Percentiles rank a stretch among this genome's conserved stretches.
phyloP scores from a whole-genome alignment of 2,797 vertebrate genomes.

The Acrossocheilus fasciatus region DNA sequence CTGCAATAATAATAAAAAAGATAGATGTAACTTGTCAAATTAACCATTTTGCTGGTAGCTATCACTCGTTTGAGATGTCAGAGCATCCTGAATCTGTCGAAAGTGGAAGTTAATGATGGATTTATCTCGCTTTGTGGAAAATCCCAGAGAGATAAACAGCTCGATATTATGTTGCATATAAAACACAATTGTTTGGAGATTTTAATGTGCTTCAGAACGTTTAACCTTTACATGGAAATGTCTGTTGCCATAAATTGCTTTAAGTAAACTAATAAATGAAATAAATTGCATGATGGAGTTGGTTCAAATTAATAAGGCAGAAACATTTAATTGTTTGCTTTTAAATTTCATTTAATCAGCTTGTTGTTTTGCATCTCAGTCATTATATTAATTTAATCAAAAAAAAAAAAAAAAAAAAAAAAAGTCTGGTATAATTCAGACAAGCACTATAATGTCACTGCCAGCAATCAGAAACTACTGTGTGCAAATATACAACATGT shows the following conservation, averaged over 20 bases:
- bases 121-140: conserved; percentile 53
- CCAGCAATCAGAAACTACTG: background rate
- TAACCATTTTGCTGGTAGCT: conserved; percentile 57
- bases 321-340: background rate
- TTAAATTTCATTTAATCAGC: background rate
- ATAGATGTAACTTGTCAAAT: conserved; percentile 58
- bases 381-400: background rate
- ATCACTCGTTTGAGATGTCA: conserved; percentile 52
- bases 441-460: background rate
- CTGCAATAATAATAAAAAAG: conserved; percentile 39
- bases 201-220: background rate
- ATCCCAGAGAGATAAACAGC: conserved; percentile 25
- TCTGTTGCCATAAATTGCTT: background rate
- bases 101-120: conserved; percentile 57
- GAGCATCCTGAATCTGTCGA: conserved; percentile 58
- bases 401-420: too few relatives aligned
- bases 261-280: background rate
- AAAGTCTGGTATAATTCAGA: background rate
- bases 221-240: background rate
- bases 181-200: conserved; percentile 1
- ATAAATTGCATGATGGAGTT: background rate
- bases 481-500: background rate
- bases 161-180: background rate
- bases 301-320: background rate
- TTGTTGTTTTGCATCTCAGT: background rate